These are phyloP conservation scores for Sebastes cheni DNA, from an alignment of 2,797 vertebrate genomes.

Conservation along the genomic window DNA sequence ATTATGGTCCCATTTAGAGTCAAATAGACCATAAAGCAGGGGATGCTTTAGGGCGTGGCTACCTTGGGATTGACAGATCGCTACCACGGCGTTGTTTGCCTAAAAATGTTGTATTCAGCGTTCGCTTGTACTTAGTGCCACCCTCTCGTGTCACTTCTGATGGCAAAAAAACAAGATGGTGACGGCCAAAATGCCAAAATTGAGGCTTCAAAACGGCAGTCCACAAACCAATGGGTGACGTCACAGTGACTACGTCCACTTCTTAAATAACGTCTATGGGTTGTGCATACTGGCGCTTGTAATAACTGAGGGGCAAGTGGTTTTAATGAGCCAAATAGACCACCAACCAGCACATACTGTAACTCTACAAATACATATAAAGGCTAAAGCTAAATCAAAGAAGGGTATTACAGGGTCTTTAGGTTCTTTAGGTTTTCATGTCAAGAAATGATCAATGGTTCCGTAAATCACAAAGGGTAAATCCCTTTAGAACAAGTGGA, in stretches of 20 bases:
- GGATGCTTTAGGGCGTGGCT: too few relatives aligned
- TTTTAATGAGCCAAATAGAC: background rate
- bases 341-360: background rate
- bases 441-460: background rate
- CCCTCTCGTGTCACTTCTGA: too few relatives aligned
- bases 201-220: rapidly evolving
- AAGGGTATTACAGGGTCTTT: background rate
- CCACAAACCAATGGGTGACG: too few relatives aligned
- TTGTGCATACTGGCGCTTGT: background rate
- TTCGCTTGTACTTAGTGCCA: too few relatives aligned
- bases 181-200: rapidly evolving
- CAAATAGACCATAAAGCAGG: too few relatives aligned
- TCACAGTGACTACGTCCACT: too few relatives aligned
- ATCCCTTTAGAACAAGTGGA: background rate
- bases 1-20: too few relatives aligned
- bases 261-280: too few relatives aligned
- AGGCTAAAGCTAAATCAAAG: background rate
- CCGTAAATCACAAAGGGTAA: background rate
- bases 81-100: too few relatives aligned
- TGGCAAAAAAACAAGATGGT: rapidly evolving
- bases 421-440: background rate
- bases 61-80: too few relatives aligned
- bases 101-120: too few relatives aligned
- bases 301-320: background rate
- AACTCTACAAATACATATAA: background rate